A percentile compares a stretch with the other conserved stretches of the same genome.
Evolutionary conservation across 2,888 invertebrate species (phyloP).

Genomic region (Eupithecia centaureata): DNA sequence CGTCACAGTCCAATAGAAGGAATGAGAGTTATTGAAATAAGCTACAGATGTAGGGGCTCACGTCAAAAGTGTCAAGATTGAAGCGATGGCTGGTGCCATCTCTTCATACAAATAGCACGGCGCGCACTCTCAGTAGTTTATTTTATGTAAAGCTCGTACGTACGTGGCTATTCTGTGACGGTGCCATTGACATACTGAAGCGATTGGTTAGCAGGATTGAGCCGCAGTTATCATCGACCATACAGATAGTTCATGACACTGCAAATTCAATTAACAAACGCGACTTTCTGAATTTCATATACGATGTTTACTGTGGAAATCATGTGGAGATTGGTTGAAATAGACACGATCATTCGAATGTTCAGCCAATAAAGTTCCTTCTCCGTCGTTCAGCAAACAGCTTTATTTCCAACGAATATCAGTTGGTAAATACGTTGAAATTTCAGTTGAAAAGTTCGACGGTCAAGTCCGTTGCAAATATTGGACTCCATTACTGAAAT

Average conservation of each 20-base stretch:
- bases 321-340: not conserved
- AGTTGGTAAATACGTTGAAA: constrained; percentile 14
- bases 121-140: too few relatives aligned
- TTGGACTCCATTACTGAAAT: not conserved
- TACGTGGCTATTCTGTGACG: too few relatives aligned
- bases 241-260: not conserved
- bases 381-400: constrained; percentile 9
- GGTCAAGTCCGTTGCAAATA: constrained; percentile 13
- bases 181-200: too few relatives aligned
- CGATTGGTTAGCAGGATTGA: too few relatives aligned
- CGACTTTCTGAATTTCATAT: not conserved
- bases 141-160: too few relatives aligned
- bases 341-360: not conserved
- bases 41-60: too few relatives aligned
- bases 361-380: constrained; percentile 3
- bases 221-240: too few relatives aligned
- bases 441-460: constrained; percentile 5
- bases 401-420: constrained; percentile 11
- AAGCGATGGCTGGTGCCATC: too few relatives aligned
- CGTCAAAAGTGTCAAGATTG: too few relatives aligned
- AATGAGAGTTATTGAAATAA: too few relatives aligned
- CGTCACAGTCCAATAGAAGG: too few relatives aligned
- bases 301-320: not conserved
- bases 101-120: too few relatives aligned
- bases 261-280: not conserved